Base-by-base conservation (phyloP, 2,888 invertebrate species). In the Strigamia crassipes region DNA sequence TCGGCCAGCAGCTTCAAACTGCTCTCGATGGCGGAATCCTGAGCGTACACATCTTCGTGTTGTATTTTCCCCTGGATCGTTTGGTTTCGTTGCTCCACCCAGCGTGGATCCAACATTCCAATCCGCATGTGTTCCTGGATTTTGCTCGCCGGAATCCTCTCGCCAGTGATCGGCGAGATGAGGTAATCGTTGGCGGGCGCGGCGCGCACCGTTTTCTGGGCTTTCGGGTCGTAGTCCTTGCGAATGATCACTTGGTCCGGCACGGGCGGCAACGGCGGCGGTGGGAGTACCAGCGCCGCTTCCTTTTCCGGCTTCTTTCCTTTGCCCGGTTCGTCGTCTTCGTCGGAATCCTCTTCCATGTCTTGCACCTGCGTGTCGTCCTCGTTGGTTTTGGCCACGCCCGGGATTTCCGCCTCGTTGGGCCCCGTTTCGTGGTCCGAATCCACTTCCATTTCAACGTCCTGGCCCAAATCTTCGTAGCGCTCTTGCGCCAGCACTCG, bases 101-200 rank as follows among this genome's bases (percentile, higher is more conserved):
- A 99, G 86, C 97, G 93, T 18, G 97, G 97, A 91, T 99, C 98
- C 85, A 99, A 89, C 85, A 99, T 89, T 21, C 97, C 97, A 88
- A 97, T 97, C 85, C 97, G 93, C 92, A 99, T 96, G 89, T 99
- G 99, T 86, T 99, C 97, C 83, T 96, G 96, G 83, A 99, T 94
- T 89, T 99, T 97, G 86, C 94, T 95, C 0, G 97, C 97, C 0
- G 97, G 97, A 86, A 99, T 97, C 87, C 94, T 93, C 88, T 99
- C 99, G 56, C 98, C 98, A 0, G 99, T 99, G 86, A 99, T 96
- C 0, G 99, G 99, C 0, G 99, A 99, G 84, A 99, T 96, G 81
- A 99, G 92, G 90, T 93, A 99, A 87, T 97, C 95, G 86, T 96
- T 96, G 0, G 93, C 91, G 6, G 92, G 89, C 6, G 91, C 66